These are phyloP conservation scores for Psittacula derbiana DNA, from an alignment of 2,797 vertebrate genomes.

Conservation along the genomic window DNA sequence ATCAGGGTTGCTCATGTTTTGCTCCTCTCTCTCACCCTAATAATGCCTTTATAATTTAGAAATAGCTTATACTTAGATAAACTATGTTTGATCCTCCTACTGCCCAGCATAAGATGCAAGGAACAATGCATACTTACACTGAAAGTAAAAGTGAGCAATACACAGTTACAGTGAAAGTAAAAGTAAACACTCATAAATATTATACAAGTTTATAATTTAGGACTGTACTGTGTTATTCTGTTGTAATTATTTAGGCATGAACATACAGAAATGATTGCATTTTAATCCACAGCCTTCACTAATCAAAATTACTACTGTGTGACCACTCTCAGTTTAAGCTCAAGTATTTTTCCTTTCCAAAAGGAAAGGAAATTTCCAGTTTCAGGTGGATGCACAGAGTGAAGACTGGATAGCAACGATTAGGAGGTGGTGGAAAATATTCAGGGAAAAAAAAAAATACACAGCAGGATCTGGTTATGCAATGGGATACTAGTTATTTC, in stretches of 20 bases:
- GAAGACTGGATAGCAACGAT: not conserved
- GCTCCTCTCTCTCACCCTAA: not conserved
- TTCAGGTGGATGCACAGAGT: not conserved
- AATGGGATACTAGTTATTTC: constrained; percentile 40
- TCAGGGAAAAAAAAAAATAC: not conserved
- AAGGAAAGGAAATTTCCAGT: not conserved
- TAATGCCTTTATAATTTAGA: not conserved
- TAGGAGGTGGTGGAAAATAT: not conserved
- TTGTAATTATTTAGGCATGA: not conserved
- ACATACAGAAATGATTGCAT: not conserved
- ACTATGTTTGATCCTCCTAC: not conserved
- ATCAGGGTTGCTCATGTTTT: accelerated
- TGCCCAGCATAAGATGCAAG: not conserved
- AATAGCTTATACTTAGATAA: not conserved
- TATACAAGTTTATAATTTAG: accelerated
- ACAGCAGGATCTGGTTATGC: not conserved
- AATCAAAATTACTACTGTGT: not conserved
- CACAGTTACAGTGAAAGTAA: not conserved
- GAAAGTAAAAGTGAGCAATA: not conserved
- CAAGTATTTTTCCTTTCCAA: not conserved
- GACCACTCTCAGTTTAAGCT: not conserved
- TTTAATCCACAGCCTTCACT: not conserved
- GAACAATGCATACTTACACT: not conserved
- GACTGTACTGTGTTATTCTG: not conserved
- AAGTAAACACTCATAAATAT: not conserved